Conservation (phyloP, 1,140 invertebrate species). For the Agrilus planipennis region DNA sequence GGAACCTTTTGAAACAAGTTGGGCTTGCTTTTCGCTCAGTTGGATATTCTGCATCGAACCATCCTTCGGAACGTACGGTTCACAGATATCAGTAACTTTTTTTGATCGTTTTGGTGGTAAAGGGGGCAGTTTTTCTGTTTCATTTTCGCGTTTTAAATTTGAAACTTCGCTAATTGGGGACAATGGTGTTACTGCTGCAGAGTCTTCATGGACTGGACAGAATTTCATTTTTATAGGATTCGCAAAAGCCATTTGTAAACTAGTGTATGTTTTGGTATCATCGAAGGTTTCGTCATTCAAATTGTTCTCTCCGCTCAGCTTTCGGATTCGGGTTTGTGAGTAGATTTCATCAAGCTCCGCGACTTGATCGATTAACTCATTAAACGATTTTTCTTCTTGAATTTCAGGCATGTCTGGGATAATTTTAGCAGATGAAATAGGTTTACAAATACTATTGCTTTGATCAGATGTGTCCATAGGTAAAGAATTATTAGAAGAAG, state of each 20-base stretch:
- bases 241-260: constrained; percentile 74
- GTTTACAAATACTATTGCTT: too few relatives aligned
- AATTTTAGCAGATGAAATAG: too few relatives aligned
- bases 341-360: constrained; percentile 67
- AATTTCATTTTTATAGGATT: constrained; percentile 47
- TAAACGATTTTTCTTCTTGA: constrained; percentile 45
- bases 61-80: neutral
- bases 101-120: constrained; percentile 65
- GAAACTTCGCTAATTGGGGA: constrained; percentile 38
- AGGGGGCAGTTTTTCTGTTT: constrained; percentile 56
- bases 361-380: constrained; percentile 57
- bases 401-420: too few relatives aligned
- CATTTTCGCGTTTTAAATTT: constrained; percentile 38
- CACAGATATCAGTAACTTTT: constrained; percentile 33
- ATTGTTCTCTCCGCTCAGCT: constrained; percentile 5
- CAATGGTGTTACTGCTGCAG: constrained; percentile 15
- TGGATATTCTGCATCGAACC: constrained; percentile 8
- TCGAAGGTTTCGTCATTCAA: constrained; percentile 43
- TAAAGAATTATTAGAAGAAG: too few relatives aligned
- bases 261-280: constrained; percentile 67
- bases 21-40: constrained; percentile 14
- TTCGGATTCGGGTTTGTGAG: constrained; percentile 36
- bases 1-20: constrained; percentile 7
- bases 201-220: constrained; percentile 17
- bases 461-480: too few relatives aligned